phyloP scores from a whole-genome alignment of 2,888 invertebrate genomes.

The Pardosa pseudoannulata region DNA sequence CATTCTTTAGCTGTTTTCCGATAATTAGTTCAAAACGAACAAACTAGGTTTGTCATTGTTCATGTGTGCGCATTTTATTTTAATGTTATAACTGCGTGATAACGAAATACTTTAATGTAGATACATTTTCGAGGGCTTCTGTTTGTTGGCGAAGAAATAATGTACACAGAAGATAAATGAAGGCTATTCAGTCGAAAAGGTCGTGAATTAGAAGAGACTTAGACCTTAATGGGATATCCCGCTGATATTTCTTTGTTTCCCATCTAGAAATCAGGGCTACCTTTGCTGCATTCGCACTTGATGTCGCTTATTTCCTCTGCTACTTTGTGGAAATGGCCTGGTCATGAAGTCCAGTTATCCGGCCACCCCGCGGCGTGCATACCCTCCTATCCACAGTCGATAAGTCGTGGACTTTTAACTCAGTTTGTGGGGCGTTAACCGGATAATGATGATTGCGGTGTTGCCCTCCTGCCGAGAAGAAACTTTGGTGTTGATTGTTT shows the following conservation, averaged over 20 bases:
- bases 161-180: no score
- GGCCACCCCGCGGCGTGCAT: background rate
- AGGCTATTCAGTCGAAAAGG: no score
- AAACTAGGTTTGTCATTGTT: no score
- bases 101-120: no score
- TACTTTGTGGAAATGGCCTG: background rate
- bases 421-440: background rate
- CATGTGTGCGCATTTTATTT: no score
- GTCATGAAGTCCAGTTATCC: constrained; percentile 3
- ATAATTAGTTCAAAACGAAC: no score
- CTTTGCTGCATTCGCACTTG: background rate
- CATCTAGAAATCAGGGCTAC: no score
- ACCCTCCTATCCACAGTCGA: background rate
- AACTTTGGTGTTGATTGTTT: background rate
- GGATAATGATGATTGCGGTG: background rate
- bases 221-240: background rate
- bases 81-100: no score
- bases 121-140: no score
- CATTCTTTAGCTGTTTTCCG: no score
- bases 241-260: background rate
- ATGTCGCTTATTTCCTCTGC: background rate
- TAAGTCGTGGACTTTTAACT: background rate
- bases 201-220: background rate
- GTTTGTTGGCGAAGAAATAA: no score
- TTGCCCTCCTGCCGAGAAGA: background rate